phyloP scores from a whole-genome alignment of 2,888 invertebrate genomes.

The Notodonta ziczac region DNA sequence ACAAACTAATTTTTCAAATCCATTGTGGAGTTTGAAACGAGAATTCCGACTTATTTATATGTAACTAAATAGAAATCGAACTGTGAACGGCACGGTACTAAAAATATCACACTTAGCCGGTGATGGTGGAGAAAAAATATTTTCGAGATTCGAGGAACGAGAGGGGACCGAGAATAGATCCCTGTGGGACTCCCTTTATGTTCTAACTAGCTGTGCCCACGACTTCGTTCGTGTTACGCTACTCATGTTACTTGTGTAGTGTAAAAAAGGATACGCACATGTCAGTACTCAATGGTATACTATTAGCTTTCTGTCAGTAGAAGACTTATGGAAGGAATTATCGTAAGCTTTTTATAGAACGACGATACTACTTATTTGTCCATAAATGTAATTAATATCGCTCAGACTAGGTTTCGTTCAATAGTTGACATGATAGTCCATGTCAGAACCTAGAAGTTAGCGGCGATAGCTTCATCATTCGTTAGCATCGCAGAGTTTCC shows the following conservation, averaged over 20 bases:
- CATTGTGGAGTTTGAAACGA: slow-evolving; percentile 26
- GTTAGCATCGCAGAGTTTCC: no score
- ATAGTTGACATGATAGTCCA: no score
- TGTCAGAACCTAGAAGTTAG: no score
- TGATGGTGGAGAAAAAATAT: slow-evolving; percentile 60
- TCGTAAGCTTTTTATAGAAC: not conserved
- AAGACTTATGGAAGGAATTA: not conserved
- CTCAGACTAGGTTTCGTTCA: no score
- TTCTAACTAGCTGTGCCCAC: slow-evolving; percentile 56
- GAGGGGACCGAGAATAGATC: slow-evolving; percentile 81
- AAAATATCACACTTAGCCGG: slow-evolving; percentile 76
- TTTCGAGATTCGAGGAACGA: slow-evolving; percentile 58
- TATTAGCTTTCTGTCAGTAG: not conserved
- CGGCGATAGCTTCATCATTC: no score
- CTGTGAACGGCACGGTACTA: slow-evolving; percentile 68
- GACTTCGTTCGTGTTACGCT: slow-evolving; percentile 60
- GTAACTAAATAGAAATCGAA: slow-evolving; percentile 67
- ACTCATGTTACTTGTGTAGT: slow-evolving; percentile 40
- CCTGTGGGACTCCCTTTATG: slow-evolving; percentile 75
- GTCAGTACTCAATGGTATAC: not conserved
- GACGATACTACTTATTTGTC: not conserved
- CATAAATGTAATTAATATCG: not conserved
- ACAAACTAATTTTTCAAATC: slow-evolving; percentile 17
- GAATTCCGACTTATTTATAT: slow-evolving; percentile 48
- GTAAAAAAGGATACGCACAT: slow-evolving; percentile 2